Percentiles rank a stretch among this genome's conserved stretches.
These are phyloP conservation scores for Lepilemur septentrionalis DNA, from an alignment of 2,797 vertebrate species.

Conservation along the genomic window DNA sequence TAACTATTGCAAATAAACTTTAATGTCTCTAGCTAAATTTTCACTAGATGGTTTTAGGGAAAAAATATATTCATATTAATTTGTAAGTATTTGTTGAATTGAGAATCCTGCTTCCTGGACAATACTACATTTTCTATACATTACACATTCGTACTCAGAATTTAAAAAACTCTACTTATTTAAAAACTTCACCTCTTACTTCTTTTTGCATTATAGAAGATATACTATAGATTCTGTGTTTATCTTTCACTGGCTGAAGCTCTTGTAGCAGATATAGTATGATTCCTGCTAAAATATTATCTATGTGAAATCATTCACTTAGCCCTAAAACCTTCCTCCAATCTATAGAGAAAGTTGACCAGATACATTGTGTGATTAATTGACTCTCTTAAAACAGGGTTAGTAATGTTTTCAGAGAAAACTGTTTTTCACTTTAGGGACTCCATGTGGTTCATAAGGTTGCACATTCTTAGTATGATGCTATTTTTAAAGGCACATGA, in stretches of 20 bases:
- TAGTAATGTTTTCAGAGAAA: conserved; percentile 47
- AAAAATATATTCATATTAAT: neutral
- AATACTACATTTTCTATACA: conserved; percentile 1
- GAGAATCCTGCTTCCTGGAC: neutral
- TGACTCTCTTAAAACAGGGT: conserved; percentile 30
- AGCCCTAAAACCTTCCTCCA: conserved; percentile 53
- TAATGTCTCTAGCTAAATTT: neutral
- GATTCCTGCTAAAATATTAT: conserved; percentile 50
- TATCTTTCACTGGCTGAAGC: conserved; percentile 2
- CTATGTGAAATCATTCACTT: conserved; percentile 23
- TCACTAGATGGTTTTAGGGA: conserved; percentile 31
- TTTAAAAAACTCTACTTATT: conserved; percentile 13
- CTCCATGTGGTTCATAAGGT: conserved; percentile 4
- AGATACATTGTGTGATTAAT: neutral
- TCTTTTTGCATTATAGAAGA: conserved; percentile 48
- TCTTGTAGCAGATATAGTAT: neutral
- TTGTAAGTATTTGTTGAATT: neutral
- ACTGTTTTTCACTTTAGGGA: neutral
- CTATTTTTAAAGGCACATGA: neutral
- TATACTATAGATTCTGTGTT: neutral
- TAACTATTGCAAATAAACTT: neutral
- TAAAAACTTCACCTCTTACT: conserved; percentile 45
- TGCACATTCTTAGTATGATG: conserved; percentile 51
- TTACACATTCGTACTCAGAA: neutral
- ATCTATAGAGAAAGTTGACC: conserved; percentile 44